Evolutionary conservation across 2,797 vertebrate genomes (phyloP).

Genomic region (Periophthalmus magnuspinnatus): DNA sequence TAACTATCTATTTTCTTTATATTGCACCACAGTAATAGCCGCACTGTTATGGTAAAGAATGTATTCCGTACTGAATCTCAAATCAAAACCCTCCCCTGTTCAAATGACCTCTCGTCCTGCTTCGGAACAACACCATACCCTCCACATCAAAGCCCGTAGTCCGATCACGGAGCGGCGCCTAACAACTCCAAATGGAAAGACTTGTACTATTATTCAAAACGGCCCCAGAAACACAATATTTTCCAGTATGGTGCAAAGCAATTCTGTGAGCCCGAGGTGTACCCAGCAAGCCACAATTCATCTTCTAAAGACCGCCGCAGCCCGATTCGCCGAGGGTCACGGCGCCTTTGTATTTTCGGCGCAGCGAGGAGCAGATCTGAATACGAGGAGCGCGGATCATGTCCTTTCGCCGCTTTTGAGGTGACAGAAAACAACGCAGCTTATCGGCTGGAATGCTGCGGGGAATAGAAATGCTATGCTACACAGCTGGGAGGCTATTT

Average conservation of each 20-base stretch:
- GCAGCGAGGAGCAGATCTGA: slow-evolving; percentile 46
- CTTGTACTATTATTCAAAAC: slow-evolving; percentile 70
- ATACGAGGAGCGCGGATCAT: slow-evolving; percentile 32
- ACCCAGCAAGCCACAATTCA: slow-evolving; percentile 55
- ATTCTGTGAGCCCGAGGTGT: slow-evolving; percentile 48
- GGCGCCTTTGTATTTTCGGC: slow-evolving; percentile 53
- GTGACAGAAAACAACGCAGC: slow-evolving; percentile 17
- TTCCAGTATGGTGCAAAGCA: slow-evolving; percentile 52
- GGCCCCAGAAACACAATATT: slow-evolving; percentile 49
- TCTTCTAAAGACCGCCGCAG: slow-evolving; percentile 37
- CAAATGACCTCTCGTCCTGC: slow-evolving; percentile 38
- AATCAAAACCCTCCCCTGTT: slow-evolving; percentile 60
- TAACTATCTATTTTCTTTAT: too few relatives aligned
- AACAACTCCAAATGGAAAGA: slow-evolving; percentile 51
- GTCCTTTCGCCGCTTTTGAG: slow-evolving; percentile 21
- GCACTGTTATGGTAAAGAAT: too few relatives aligned
- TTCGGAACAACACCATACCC: slow-evolving; percentile 11
- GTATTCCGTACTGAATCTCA: slow-evolving; percentile 6
- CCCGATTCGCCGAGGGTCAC: slow-evolving; percentile 51
- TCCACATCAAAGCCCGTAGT: slow-evolving; percentile 47
- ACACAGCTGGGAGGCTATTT: background rate
- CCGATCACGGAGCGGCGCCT: slow-evolving; percentile 14
- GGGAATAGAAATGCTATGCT: background rate
- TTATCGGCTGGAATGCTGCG: background rate
- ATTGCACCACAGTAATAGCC: too few relatives aligned